Percentiles rank a stretch among this genome's conserved stretches.
phyloP scores from a whole-genome alignment of 1,140 invertebrate genomes.

The Calephelis nemesis region DNA sequence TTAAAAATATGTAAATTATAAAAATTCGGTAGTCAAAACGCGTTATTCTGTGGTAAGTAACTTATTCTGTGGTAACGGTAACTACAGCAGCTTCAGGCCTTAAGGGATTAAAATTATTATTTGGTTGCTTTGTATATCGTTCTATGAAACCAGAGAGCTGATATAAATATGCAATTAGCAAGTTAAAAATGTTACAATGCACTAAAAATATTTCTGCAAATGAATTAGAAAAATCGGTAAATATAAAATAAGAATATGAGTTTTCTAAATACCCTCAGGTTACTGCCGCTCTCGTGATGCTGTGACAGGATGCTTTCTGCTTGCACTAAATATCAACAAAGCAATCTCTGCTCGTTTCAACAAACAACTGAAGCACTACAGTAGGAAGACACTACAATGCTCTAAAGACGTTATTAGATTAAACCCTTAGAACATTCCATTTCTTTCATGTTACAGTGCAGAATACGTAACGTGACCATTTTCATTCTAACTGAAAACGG shows the following conservation, averaged over 20 bases:
- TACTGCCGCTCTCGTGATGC: not conserved
- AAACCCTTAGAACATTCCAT: not conserved
- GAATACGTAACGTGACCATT: not conserved
- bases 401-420: constrained; percentile 11
- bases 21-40: too few species aligned
- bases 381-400: constrained; percentile 7
- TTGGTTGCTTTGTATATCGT: too few species aligned
- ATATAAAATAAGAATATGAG: not conserved
- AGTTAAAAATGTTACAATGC: too few species aligned
- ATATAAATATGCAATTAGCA: too few species aligned
- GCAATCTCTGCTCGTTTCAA: not conserved
- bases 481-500: not conserved
- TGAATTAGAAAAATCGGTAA: not conserved
- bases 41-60: too few species aligned
- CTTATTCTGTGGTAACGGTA: too few species aligned
- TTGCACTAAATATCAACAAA: not conserved
- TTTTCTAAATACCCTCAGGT: not conserved
- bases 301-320: not conserved
- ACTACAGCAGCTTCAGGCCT: too few species aligned
- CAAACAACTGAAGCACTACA: constrained; percentile 9
- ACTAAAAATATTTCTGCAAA: not conserved
- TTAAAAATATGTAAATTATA: too few species aligned
- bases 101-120: too few species aligned
- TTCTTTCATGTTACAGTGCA: not conserved
- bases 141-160: too few species aligned